Percentiles rank a stretch among this genome's conserved stretches.
These are phyloP conservation scores for Orussus abietinus DNA, from an alignment of 1,140 invertebrate species.

Conservation along the genomic window DNA sequence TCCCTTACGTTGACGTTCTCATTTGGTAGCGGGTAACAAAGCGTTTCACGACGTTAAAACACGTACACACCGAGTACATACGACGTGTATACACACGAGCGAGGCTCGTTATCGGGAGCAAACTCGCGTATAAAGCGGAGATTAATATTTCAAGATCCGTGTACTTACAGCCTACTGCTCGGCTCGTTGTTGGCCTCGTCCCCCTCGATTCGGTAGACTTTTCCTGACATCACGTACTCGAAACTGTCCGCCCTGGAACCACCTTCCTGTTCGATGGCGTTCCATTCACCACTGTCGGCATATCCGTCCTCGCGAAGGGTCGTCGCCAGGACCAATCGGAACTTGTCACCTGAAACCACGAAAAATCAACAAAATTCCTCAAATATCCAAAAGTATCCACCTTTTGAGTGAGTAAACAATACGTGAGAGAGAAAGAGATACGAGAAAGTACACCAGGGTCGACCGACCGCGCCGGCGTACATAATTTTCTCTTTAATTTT, in stretches of 20 bases:
- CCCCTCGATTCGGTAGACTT: constrained; percentile 96
- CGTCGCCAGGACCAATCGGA: constrained; percentile 89
- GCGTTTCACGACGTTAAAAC: too few species aligned
- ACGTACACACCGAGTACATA: too few species aligned
- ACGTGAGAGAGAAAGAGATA: not conserved
- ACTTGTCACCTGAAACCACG: constrained; percentile 71
- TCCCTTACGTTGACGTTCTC: too few species aligned
- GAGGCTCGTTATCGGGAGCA: too few species aligned
- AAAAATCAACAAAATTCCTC: constrained; percentile 4
- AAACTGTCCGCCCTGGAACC: constrained; percentile 91
- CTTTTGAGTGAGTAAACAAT: not conserved
- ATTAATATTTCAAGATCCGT: too few species aligned
- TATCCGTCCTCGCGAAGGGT: constrained; percentile 95
- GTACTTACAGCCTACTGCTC: constrained; percentile 75
- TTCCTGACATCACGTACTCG: constrained; percentile 99
- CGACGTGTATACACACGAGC: too few species aligned
- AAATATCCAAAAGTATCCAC: not conserved
- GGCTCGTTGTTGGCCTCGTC: constrained; percentile 89
- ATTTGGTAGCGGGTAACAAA: too few species aligned
- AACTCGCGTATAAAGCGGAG: too few species aligned
- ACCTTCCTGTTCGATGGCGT: constrained; percentile 73
- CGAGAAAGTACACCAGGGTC: too few species aligned
- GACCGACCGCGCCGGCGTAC: too few species aligned
- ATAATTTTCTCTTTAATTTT: too few species aligned
- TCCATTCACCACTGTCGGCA: constrained; percentile 92